These are phyloP conservation scores for Cyanocitta stelleri DNA, from an alignment of 2,113 vertebrate species.

Conservation along the genomic window DNA sequence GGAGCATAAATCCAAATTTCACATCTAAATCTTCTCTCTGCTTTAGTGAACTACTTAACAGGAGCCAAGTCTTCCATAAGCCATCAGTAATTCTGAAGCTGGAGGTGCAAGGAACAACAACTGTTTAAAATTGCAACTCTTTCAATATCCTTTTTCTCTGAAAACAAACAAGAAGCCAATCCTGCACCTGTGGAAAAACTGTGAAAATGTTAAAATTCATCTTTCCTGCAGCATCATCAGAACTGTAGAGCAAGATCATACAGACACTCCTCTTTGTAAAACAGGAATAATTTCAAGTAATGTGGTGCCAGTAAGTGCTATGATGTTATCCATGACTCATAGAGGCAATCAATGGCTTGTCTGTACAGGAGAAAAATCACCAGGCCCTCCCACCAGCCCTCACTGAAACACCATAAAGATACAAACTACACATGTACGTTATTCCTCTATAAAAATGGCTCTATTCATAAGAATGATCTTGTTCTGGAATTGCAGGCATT, in stretches of 20 bases:
- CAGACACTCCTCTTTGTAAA: constrained; percentile 45
- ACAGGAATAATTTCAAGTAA: constrained; percentile 56
- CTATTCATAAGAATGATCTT: constrained; percentile 48
- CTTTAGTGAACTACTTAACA: not conserved
- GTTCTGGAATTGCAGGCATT: not conserved
- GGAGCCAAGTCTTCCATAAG: not conserved
- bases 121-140: not conserved
- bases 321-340: constrained; percentile 57
- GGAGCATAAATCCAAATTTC: not conserved
- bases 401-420: not conserved
- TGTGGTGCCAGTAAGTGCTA: constrained; percentile 50
- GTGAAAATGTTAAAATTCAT: not conserved
- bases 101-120: not conserved
- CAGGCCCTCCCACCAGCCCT: constrained; percentile 30
- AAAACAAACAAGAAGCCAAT: constrained; percentile 13
- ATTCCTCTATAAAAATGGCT: constrained; percentile 32
- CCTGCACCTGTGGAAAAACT: constrained; percentile 24
- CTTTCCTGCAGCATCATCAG: constrained; percentile 52
- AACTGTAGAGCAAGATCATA: not conserved
- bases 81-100: not conserved
- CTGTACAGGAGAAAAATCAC: constrained; percentile 45
- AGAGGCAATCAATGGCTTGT: constrained; percentile 58
- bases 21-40: not conserved
- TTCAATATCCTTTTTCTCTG: not conserved
- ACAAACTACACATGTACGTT: constrained; percentile 50